Evolutionary conservation across 2,888 invertebrate species (phyloP).

Genomic region (Tachina fera): DNA sequence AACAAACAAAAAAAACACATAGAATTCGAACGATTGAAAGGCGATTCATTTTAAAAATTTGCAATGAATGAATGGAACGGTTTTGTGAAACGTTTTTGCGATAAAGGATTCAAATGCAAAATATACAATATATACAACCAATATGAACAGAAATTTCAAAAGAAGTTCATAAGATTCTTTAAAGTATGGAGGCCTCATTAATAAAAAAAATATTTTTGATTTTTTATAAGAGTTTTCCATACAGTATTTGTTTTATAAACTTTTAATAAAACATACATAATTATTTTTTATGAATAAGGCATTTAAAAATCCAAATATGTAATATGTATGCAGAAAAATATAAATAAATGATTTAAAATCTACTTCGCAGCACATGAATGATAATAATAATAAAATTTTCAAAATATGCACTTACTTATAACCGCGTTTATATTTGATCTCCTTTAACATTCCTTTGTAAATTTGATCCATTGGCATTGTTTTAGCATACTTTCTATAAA

Average conservation of each 20-base stretch:
- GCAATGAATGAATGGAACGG: neutral
- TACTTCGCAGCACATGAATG: too few relatives aligned
- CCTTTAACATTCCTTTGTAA: slow-evolving; percentile 8
- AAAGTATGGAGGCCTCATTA: too few relatives aligned
- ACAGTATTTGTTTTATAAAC: too few relatives aligned
- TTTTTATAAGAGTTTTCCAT: too few relatives aligned
- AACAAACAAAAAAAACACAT: neutral
- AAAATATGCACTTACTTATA: slow-evolving; percentile 31
- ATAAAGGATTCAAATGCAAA: too few relatives aligned
- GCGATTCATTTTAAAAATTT: neutral
- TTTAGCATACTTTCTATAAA: slow-evolving; percentile 36
- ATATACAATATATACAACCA: too few relatives aligned
- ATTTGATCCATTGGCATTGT: slow-evolving; percentile 36
- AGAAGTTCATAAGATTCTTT: too few relatives aligned
- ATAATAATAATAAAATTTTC: too few relatives aligned
- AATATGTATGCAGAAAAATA: neutral
- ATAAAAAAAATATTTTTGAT: too few relatives aligned
- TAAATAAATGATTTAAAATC: neutral
- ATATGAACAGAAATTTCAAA: too few relatives aligned
- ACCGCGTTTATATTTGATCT: neutral
- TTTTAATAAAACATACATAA: too few relatives aligned
- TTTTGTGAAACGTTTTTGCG: neutral
- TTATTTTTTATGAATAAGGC: too few relatives aligned
- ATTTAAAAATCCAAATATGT: neutral
- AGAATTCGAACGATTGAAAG: neutral